phyloP scores from a whole-genome alignment of 1,140 invertebrate genomes.

The Sarcophaga bullata region DNA sequence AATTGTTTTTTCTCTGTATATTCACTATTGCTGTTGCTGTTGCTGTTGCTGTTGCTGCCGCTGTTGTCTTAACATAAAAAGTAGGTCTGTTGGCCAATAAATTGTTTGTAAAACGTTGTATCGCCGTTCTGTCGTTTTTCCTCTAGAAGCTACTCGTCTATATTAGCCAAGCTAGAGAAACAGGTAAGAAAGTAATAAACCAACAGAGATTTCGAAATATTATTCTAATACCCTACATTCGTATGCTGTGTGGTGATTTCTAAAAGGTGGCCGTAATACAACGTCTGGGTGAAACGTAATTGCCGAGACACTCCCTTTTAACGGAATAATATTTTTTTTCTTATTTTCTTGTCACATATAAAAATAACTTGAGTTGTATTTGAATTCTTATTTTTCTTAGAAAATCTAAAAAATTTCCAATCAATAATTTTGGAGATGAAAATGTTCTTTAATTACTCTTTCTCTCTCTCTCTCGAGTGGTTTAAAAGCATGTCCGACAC shows the following conservation, averaged over 20 bases:
- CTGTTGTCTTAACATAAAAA: not conserved
- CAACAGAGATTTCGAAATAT: not conserved
- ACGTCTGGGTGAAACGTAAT: too few relatives aligned
- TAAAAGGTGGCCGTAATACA: not conserved
- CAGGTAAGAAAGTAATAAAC: conserved; percentile 9
- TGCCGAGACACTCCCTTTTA: too few relatives aligned
- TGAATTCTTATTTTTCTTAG: too few relatives aligned
- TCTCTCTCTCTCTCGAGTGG: too few relatives aligned
- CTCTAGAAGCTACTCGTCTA: not conserved
- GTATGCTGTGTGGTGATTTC: not conserved
- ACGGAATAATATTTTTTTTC: too few relatives aligned
- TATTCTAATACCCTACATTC: not conserved
- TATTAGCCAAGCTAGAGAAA: not conserved
- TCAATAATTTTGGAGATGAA: too few relatives aligned
- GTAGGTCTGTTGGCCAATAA: conserved; percentile 21
- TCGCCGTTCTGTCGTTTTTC: not conserved
- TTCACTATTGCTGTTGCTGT: not conserved
- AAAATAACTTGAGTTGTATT: too few relatives aligned
- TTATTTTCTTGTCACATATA: too few relatives aligned
- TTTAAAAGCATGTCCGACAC: too few relatives aligned
- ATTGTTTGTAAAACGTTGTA: not conserved
- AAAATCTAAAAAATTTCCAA: too few relatives aligned
- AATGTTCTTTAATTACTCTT: too few relatives aligned
- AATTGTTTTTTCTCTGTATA: not conserved
- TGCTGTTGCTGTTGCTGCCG: not conserved